Base-by-base conservation (phyloP, 2,113 vertebrate genomes). In the Brachyistius frenatus region DNA sequence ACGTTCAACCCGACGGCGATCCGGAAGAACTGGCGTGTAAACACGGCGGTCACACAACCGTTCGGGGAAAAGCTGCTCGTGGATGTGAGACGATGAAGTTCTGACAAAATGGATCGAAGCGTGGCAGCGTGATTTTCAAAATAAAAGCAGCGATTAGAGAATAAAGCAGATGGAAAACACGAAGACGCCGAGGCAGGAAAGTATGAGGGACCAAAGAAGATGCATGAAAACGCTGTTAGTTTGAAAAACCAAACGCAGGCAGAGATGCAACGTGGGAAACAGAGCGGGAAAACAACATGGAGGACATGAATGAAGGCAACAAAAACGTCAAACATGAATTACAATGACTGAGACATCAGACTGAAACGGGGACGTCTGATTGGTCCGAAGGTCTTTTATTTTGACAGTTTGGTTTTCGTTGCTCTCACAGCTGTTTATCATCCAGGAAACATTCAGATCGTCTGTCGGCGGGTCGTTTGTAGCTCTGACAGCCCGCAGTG, bases 141-240 rank as follows among this genome's bases (percentile, higher is more conserved):
- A 73, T n/a, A 36, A 10, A 2, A 9, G 13, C 41, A 0, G 23
- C 0, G 53, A 72, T 52, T 55, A 62, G 49, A 76, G 60, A 23
- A 36, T 0, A 7, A 49, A 46, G 5, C 78, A 73, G 67, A 83
- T 56, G 81, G 61, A 68, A 72, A 78, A 31, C 53, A 33, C 31
- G 69, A 65, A 57, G 80, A 39, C 13, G 47, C 15, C 0, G 30
- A 73, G 47, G 57, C 73, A 54, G 86, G 86, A 88, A 90, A 89
- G 54, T 69, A 47, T 71, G 79, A 87, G 66, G 4, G 5, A 33
- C 57, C 50, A 50, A 39, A 23, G 23, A 23, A 23, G 23, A 23
- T 23, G 23, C 23, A 52, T 10, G n/a, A 76, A 69, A 81, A 76
- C 0, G 39, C 52, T 46, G 80, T 67, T 39, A 68, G 74, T 65